These are phyloP conservation scores for Rousettus leschenaultii DNA, from an alignment of 2,113 vertebrate genomes.

Conservation along the genomic window DNA sequence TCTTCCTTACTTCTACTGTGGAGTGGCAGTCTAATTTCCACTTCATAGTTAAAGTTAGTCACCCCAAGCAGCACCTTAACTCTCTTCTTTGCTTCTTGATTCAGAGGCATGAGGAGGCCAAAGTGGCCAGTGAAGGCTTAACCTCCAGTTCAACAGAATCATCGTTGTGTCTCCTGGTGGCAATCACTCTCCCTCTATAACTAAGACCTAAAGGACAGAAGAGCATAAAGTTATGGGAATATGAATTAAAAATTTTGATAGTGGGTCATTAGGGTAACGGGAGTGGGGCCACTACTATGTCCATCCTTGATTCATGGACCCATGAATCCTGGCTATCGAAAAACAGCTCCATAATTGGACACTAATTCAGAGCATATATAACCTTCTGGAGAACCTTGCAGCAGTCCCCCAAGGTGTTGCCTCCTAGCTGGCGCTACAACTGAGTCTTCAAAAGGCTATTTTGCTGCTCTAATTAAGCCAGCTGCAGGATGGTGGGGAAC, in stretches of 20 bases:
- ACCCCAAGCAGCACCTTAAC: not conserved
- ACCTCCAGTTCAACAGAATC: not conserved
- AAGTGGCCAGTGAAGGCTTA: not conserved
- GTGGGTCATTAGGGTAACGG: not conserved
- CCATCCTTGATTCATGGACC: not conserved
- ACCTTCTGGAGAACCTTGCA: not conserved
- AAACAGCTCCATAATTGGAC: not conserved
- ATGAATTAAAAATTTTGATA: no score
- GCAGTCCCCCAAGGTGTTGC: not conserved
- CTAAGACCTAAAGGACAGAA: no score
- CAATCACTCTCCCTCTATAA: not conserved
- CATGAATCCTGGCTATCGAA: not conserved
- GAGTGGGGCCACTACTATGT: not conserved
- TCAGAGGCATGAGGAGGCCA: not conserved
- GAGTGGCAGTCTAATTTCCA: not conserved
- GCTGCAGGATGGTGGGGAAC: not conserved
- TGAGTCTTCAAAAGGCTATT: not conserved
- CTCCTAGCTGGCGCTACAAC: not conserved
- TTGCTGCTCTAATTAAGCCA: not conserved
- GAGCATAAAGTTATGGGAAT: not conserved
- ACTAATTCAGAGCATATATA: not conserved
- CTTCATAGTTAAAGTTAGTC: not conserved
- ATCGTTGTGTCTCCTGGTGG: not conserved
- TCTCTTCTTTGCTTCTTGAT: not conserved
- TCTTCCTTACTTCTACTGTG: not conserved